A percentile compares a stretch with the other conserved stretches of the same genome.
phyloP scores from a whole-genome alignment of 2,113 vertebrate species.

The Danionella cerebrum region DNA sequence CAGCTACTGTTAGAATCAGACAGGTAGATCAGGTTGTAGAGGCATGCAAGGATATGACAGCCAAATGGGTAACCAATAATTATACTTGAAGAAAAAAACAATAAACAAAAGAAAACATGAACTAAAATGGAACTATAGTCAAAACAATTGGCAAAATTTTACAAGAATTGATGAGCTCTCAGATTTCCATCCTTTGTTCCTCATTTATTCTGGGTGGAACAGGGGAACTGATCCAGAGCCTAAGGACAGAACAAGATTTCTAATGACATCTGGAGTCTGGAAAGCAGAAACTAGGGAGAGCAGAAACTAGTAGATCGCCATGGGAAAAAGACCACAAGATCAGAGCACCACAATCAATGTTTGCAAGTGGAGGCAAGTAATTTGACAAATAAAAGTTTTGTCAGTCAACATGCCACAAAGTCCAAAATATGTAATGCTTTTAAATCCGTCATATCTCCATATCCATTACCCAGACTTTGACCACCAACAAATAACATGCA shows the following conservation, averaged over 20 bases:
- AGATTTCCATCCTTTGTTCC: conserved; percentile 31
- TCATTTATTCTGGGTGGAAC: conserved; percentile 41
- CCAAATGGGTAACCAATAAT: not conserved
- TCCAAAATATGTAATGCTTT: too few species aligned
- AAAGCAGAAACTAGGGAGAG: too few species aligned
- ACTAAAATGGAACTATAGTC: not conserved
- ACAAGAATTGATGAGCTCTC: conserved; percentile 38
- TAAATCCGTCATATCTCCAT: too few species aligned
- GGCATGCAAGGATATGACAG: not conserved
- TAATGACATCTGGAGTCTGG: conserved; percentile 46
- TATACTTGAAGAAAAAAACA: not conserved
- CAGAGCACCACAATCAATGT: conserved; percentile 12
- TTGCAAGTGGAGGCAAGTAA: conserved; percentile 35
- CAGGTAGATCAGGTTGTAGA: not conserved
- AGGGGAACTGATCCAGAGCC: conserved; percentile 32
- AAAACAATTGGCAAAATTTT: too few species aligned
- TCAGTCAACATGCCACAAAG: too few species aligned
- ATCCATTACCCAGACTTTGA: too few species aligned
- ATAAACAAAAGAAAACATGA: conserved; percentile 4
- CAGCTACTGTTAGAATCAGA: not conserved
- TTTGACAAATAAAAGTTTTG: conserved; percentile 39
- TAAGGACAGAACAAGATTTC: conserved; percentile 21
- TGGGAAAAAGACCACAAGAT: conserved; percentile 39
- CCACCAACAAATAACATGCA: too few species aligned
- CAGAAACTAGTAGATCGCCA: conserved; percentile 17